Conservation (phyloP, 2,113 vertebrate genomes). For the Hydrolagus affinis region DNA sequence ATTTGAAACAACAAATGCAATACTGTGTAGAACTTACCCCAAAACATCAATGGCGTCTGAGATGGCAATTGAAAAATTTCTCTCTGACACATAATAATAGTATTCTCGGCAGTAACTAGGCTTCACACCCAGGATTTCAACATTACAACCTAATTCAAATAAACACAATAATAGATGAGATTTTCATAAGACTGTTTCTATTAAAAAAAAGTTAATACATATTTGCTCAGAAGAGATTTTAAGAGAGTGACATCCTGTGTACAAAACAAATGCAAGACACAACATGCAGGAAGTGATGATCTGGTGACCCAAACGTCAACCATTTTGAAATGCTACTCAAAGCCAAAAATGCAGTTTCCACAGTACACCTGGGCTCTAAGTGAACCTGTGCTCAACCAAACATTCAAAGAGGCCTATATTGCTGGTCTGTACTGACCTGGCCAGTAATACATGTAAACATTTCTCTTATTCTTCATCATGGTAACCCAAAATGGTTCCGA, state of each 20-base stretch:
- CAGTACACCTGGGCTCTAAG: background rate
- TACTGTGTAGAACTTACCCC: conserved; percentile 54
- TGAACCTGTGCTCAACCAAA: conserved; percentile 15
- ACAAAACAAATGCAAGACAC: too few species aligned
- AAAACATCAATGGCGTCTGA: conserved; percentile 62
- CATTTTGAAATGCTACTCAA: too few species aligned
- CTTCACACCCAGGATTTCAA: conserved; percentile 75
- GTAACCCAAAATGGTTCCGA: conserved; percentile 92
- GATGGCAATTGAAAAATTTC: conserved; percentile 66
- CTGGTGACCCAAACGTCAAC: too few species aligned
- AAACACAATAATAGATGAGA: background rate
- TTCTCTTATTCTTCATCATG: conserved; percentile 70
- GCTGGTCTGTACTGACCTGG: conserved; percentile 63
- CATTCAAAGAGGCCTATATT: background rate
- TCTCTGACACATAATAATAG: conserved; percentile 66
- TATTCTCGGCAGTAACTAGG: conserved; percentile 78
- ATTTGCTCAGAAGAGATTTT: too few species aligned
- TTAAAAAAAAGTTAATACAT: background rate
- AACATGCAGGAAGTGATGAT: too few species aligned
- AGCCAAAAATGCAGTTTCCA: too few species aligned
- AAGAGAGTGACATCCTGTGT: too few species aligned
- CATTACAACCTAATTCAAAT: conserved; percentile 73
- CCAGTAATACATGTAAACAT: conserved; percentile 89
- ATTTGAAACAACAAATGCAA: too few species aligned
- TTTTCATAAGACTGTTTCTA: background rate